Conservation (phyloP, 2,888 invertebrate genomes). For the Rhopalosiphum nymphaeae region DNA sequence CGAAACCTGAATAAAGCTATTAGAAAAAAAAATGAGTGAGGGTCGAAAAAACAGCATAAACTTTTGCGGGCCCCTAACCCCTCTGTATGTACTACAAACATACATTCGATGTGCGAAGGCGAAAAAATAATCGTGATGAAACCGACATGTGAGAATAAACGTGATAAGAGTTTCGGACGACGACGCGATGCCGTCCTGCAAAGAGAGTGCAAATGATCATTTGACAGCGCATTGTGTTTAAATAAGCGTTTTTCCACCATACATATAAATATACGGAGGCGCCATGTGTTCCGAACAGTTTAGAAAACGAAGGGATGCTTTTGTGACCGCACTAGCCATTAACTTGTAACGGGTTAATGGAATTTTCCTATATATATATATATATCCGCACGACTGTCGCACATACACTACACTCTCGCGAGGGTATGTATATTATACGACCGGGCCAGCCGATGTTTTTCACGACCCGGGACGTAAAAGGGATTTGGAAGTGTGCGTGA, state of each 20-base stretch:
- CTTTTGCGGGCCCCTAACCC: neutral
- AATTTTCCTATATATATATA: slow-evolving; percentile 29
- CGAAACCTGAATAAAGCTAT: neutral
- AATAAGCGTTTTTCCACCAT: slow-evolving; percentile 18
- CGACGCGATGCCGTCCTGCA: neutral
- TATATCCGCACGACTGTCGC: neutral
- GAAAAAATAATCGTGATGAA: neutral
- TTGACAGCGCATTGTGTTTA: slow-evolving; percentile 10
- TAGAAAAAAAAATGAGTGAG: neutral
- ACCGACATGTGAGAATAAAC: neutral
- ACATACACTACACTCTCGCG: neutral
- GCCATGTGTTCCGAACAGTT: slow-evolving; percentile 56
- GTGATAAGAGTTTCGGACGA: neutral
- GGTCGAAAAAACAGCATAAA: neutral
- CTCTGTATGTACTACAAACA: neutral
- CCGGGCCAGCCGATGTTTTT: slow-evolving; percentile 39
- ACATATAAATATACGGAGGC: neutral
- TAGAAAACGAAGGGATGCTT: slow-evolving; percentile 45
- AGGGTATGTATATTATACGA: neutral
- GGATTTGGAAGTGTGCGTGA: neutral
- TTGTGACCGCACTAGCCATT: slow-evolving; percentile 54
- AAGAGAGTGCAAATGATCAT: slow-evolving; percentile 37
- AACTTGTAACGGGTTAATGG: slow-evolving; percentile 63
- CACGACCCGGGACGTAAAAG: slow-evolving; percentile 38
- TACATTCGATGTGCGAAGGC: neutral